These are phyloP conservation scores for Deroplatys truncata DNA, from an alignment of 2,888 invertebrate species.

Conservation along the genomic window DNA sequence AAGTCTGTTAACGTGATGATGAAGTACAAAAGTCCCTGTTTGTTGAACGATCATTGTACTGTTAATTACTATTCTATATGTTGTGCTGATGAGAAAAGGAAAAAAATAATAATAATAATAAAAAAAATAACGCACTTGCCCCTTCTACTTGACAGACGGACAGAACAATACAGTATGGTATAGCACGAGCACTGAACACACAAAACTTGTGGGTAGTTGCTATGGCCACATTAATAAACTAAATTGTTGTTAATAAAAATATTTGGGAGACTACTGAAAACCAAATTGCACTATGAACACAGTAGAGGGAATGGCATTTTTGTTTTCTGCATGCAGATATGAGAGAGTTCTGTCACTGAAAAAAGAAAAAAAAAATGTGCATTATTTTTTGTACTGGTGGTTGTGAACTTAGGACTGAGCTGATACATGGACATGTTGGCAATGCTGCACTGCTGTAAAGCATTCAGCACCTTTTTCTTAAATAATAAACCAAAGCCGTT, in stretches of 20 bases:
- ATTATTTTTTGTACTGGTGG: slow-evolving; percentile 30
- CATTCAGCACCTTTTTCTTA: slow-evolving; percentile 26
- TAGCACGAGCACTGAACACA: background rate
- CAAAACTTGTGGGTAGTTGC: background rate
- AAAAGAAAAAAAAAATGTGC: slow-evolving; percentile 23
- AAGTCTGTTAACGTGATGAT: slow-evolving; percentile 30
- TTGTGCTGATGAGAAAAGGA: slow-evolving; percentile 3
- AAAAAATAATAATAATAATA: background rate
- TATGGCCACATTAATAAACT: background rate
- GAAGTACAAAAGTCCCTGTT: slow-evolving; percentile 31
- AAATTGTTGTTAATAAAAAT: background rate
- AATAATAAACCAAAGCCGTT: slow-evolving; percentile 31
- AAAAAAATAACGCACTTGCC: background rate
- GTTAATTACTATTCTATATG: slow-evolving; percentile 21
- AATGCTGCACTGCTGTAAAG: background rate
- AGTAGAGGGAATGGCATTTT: slow-evolving; percentile 2
- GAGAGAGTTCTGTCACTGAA: background rate
- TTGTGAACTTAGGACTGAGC: slow-evolving; percentile 29
- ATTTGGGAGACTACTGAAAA: background rate
- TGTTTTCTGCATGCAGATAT: slow-evolving; percentile 19
- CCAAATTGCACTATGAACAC: slow-evolving; percentile 12
- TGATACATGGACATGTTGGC: background rate
- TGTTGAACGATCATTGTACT: slow-evolving; percentile 18
- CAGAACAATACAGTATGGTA: background rate
- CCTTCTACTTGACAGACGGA: slow-evolving; percentile 2